A percentile compares a stretch with the other conserved stretches of the same genome.
Evolutionary conservation across 2,113 vertebrate genomes (phyloP).

Genomic region (Ellobius talpinus): DNA sequence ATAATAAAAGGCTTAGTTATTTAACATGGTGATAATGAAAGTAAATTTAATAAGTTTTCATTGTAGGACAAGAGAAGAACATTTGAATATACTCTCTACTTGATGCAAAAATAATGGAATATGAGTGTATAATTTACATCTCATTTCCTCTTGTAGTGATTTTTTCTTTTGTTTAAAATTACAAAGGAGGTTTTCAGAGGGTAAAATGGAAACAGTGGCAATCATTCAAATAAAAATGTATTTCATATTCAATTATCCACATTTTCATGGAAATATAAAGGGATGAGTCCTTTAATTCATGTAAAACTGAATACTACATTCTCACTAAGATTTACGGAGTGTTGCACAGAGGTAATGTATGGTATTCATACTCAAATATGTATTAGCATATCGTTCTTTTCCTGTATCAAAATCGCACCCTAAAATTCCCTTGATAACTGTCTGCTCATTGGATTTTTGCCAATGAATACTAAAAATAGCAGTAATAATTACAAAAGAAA

Average conservation of each 20-base stretch:
- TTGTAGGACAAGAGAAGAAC: neutral
- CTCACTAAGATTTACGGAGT: neutral
- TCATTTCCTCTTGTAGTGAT: slow-evolving; percentile 42
- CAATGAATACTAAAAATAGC: neutral
- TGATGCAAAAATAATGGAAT: slow-evolving; percentile 43
- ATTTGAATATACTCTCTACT: slow-evolving; percentile 28
- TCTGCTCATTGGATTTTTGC: neutral
- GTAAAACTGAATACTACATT: neutral
- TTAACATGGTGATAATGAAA: slow-evolving; percentile 9
- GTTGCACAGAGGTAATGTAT: too few species aligned
- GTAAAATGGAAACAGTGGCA: slow-evolving; percentile 30
- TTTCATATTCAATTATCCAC: slow-evolving; percentile 5
- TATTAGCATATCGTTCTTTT: neutral
- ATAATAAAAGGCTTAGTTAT: neutral
- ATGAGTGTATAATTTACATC: slow-evolving; percentile 32
- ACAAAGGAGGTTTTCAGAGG: slow-evolving; percentile 6
- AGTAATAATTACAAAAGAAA: neutral
- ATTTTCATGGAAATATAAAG: neutral
- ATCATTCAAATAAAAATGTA: slow-evolving; percentile 39
- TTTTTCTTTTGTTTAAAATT: slow-evolving; percentile 63
- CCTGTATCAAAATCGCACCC: neutral
- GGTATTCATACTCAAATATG: neutral
- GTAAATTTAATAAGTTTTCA: slow-evolving; percentile 1
- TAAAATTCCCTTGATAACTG: too few species aligned
- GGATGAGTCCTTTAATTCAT: neutral